A percentile compares a stretch with the other conserved stretches of the same genome.
phyloP scores from a whole-genome alignment of 2,113 vertebrate genomes.

The Phalacrocorax aristotelis region DNA sequence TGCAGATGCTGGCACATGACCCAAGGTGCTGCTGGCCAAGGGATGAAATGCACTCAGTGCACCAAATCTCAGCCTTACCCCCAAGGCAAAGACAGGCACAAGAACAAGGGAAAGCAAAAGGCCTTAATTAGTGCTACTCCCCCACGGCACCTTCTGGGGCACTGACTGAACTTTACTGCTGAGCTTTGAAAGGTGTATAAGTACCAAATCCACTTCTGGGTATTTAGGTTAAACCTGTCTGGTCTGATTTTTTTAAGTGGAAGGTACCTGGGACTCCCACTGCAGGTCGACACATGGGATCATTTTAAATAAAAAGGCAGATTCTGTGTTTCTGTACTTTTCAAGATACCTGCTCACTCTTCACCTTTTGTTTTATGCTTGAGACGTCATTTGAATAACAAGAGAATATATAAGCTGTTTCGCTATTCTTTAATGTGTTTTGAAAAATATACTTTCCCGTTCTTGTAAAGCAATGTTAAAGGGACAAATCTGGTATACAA shows the following conservation, averaged over 20 bases:
- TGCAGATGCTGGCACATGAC: background rate
- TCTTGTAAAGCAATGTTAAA: background rate
- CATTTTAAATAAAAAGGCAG: background rate
- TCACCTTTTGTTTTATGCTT: slow-evolving; percentile 10
- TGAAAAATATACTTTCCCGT: background rate
- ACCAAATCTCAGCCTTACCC: background rate
- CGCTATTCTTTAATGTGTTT: background rate
- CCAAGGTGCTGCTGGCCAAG: background rate
- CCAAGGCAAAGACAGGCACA: background rate
- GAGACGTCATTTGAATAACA: background rate
- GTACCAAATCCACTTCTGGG: background rate
- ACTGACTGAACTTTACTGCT: background rate
- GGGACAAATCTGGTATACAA: background rate
- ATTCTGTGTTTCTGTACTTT: background rate
- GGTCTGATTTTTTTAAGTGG: background rate
- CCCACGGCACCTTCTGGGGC: background rate
- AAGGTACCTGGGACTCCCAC: background rate
- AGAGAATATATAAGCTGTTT: background rate
- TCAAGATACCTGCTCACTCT: background rate
- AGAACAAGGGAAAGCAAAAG: background rate
- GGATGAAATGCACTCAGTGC: background rate
- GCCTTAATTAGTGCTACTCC: background rate
- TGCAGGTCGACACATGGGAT: background rate
- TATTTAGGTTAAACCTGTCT: background rate
- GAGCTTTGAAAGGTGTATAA: background rate